A percentile compares a stretch with the other conserved stretches of the same genome.
Evolutionary conservation across 2,797 vertebrate genomes (phyloP).

Genomic region (Diplodus sargus): DNA sequence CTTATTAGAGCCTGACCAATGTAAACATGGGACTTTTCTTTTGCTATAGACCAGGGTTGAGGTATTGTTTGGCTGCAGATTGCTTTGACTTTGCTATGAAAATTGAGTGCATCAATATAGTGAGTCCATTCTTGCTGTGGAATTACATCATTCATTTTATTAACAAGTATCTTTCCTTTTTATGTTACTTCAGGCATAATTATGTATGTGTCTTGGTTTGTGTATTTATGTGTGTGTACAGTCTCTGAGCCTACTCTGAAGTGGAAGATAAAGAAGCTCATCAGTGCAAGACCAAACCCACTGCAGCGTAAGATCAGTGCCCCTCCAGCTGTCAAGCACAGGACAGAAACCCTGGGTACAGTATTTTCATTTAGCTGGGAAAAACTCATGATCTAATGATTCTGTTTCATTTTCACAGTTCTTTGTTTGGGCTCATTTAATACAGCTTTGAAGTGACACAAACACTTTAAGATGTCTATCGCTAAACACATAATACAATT

Average conservation of each 20-base stretch:
- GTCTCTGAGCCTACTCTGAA: constrained; percentile 94
- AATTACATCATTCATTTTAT: constrained; percentile 9
- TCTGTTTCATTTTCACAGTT: background rate
- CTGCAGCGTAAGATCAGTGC: constrained; percentile 91
- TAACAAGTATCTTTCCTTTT: background rate
- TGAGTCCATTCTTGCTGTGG: background rate
- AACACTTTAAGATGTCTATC: background rate
- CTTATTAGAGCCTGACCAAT: constrained; percentile 57
- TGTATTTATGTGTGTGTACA: constrained; percentile 59
- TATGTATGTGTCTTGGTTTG: background rate
- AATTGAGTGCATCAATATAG: constrained; percentile 10
- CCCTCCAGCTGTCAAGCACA: constrained; percentile 87
- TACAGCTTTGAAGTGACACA: background rate
- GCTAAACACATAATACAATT: background rate
- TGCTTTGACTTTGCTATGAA: constrained; percentile 32
- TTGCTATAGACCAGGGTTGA: constrained; percentile 20
- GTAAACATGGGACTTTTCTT: constrained; percentile 49
- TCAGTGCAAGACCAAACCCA: constrained; percentile 89
- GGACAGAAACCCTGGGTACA: constrained; percentile 87
- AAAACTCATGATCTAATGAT: constrained; percentile 7
- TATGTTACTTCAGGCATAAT: background rate
- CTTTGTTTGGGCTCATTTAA: constrained; percentile 1
- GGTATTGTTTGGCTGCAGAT: constrained; percentile 31
- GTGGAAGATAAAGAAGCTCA: constrained; percentile 89
- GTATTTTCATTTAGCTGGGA: constrained; percentile 6